Percentiles rank a stretch among this genome's conserved stretches.
phyloP scores from a whole-genome alignment of 2,888 invertebrate genomes.

The Chironomus riparius region DNA sequence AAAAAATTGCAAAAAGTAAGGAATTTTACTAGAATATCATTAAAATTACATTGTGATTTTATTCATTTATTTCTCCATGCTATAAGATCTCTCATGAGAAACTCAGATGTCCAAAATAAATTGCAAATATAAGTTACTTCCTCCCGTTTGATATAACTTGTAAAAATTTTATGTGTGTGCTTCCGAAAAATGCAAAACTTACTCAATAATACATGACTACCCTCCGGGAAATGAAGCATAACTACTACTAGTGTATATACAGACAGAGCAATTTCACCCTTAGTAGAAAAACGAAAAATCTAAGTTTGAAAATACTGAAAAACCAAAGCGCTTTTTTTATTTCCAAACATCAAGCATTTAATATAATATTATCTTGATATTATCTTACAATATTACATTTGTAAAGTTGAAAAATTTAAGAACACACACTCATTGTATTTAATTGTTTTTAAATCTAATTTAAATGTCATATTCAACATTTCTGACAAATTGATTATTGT shows the following conservation, averaged over 20 bases:
- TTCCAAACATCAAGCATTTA: no score
- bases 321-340: no score
- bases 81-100: not conserved
- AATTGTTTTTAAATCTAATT: no score
- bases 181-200: slow-evolving; percentile 17
- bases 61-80: not conserved
- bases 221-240: slow-evolving; percentile 1
- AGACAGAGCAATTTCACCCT: not conserved
- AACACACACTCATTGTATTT: no score
- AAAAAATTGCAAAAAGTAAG: not conserved
- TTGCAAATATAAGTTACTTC: slow-evolving; percentile 6
- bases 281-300: not conserved
- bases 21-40: not conserved
- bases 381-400: no score
- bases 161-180: slow-evolving; percentile 2
- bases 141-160: not conserved
- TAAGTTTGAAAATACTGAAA: not conserved
- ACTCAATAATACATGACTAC: slow-evolving; percentile 20
- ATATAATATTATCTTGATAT: no score
- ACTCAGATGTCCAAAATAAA: slow-evolving; percentile 14
- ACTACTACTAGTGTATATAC: not conserved
- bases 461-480: no score
- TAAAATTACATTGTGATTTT: slow-evolving; percentile 2
- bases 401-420: no score
- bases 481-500: no score